A percentile compares a stretch with the other conserved stretches of the same genome.
Evolutionary conservation across 2,797 vertebrate genomes (phyloP).

Genomic region (Poeciliopsis gracilis): DNA sequence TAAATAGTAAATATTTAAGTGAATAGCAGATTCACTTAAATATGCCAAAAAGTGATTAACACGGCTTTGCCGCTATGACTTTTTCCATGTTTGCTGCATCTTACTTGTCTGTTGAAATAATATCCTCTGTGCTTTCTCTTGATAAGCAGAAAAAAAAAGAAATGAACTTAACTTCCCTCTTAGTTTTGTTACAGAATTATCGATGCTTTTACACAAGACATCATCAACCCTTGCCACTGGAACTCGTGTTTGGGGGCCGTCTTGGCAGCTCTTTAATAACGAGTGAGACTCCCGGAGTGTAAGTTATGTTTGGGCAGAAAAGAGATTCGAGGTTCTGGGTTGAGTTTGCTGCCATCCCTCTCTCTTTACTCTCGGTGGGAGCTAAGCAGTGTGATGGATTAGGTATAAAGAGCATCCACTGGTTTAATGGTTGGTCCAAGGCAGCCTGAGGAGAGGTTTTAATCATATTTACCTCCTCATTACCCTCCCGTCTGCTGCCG

Average conservation of each 20-base stretch:
- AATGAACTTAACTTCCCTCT: neutral
- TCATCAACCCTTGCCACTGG: constrained; percentile 11
- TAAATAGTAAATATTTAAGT: neutral
- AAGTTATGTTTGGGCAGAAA: constrained; percentile 56
- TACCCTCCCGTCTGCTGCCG: constrained; percentile 77
- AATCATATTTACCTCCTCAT: constrained; percentile 83
- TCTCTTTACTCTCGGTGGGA: constrained; percentile 65
- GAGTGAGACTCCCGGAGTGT: constrained; percentile 58
- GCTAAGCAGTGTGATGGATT: constrained; percentile 78
- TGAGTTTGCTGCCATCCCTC: constrained; percentile 54
- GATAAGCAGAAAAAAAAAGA: neutral
- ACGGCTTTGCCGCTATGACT: neutral
- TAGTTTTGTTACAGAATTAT: constrained; percentile 20
- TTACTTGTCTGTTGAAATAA: neutral
- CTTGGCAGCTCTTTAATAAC: constrained; percentile 68
- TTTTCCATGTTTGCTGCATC: neutral
- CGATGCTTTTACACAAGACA: constrained; percentile 21
- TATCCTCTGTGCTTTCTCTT: neutral
- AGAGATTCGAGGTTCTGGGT: constrained; percentile 45
- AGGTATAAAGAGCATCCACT: constrained; percentile 67
- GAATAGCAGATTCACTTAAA: neutral
- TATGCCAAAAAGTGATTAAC: neutral
- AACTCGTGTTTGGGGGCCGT: constrained; percentile 27
- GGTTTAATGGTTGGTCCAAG: constrained; percentile 77
- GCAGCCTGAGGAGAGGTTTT: constrained; percentile 79